A percentile compares a stretch with the other conserved stretches of the same genome.
phyloP scores from a whole-genome alignment of 1,140 invertebrate genomes.

The Heliconius nattereri region DNA sequence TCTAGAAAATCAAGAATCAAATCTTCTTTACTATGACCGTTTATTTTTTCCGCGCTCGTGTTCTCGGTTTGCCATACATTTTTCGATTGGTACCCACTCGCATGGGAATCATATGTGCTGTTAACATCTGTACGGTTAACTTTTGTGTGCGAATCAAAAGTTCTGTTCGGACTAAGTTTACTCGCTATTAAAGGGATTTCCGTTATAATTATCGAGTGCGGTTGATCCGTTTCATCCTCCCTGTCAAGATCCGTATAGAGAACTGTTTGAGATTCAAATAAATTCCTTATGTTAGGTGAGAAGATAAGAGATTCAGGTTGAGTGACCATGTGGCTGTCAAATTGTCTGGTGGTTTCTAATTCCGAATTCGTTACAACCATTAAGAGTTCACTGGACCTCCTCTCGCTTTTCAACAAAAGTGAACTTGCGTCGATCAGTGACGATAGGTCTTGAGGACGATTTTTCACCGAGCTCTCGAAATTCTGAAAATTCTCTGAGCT shows the following conservation, averaged over 20 bases:
- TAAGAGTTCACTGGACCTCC: constrained; percentile 51
- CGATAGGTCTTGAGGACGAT: constrained; percentile 65
- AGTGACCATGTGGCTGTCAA: constrained; percentile 37
- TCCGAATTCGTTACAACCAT: constrained; percentile 41
- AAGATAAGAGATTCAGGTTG: constrained; percentile 50
- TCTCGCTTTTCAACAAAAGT: constrained; percentile 61
- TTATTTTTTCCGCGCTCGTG: constrained; percentile 23
- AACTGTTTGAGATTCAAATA: constrained; percentile 64
- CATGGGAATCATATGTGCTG: constrained; percentile 55
- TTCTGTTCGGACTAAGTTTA: constrained; percentile 53
- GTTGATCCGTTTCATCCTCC: constrained; percentile 73
- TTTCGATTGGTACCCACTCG: constrained; percentile 38
- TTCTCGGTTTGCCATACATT: constrained; percentile 38
- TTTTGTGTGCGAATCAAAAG: constrained; percentile 51
- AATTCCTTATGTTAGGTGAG: constrained; percentile 64
- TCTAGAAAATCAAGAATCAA: constrained; percentile 12
- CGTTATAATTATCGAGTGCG: constrained; percentile 74
- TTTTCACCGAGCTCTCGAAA: constrained; percentile 62
- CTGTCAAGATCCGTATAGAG: constrained; percentile 60
- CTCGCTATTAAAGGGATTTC: constrained; percentile 55
- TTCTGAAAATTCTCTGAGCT: constrained; percentile 63
- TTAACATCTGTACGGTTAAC: constrained; percentile 43
- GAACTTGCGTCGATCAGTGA: constrained; percentile 64
- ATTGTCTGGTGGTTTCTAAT: constrained; percentile 45
- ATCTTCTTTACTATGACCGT: constrained; percentile 24